phyloP scores from a whole-genome alignment of 2,888 invertebrate species.

The Metalampra italica region DNA sequence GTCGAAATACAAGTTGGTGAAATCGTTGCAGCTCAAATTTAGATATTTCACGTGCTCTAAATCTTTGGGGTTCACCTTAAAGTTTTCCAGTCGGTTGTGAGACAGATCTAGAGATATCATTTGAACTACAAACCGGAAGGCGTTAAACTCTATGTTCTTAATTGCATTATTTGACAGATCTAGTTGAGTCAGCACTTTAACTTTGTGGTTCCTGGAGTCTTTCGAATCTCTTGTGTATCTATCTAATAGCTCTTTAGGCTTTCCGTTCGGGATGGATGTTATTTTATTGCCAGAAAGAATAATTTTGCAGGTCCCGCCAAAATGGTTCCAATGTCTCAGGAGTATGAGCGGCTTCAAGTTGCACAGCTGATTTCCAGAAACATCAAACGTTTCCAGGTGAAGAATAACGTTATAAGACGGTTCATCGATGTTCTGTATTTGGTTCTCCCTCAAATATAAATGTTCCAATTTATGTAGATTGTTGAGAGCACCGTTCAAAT shows the following conservation, averaged over 20 bases:
- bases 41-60: slow-evolving; percentile 44
- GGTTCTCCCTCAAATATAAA: slow-evolving; percentile 50
- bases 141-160: slow-evolving; percentile 47
- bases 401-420: slow-evolving; percentile 51
- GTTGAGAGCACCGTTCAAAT: slow-evolving; percentile 63
- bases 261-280: slow-evolving; percentile 44
- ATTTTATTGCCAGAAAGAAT: slow-evolving; percentile 54
- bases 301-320: slow-evolving; percentile 50
- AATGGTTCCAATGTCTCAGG: slow-evolving; percentile 58
- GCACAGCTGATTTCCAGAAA: slow-evolving; percentile 53
- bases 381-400: slow-evolving; percentile 62
- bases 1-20: slow-evolving; percentile 40
- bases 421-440: slow-evolving; percentile 48
- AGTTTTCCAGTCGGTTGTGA: slow-evolving; percentile 43
- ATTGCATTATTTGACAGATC: slow-evolving; percentile 60
- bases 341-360: slow-evolving; percentile 47
- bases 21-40: slow-evolving; percentile 54
- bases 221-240: slow-evolving; percentile 25
- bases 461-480: slow-evolving; percentile 49
- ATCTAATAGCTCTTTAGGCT: slow-evolving; percentile 28
- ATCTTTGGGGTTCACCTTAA: slow-evolving; percentile 46
- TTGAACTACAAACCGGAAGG: slow-evolving; percentile 49
- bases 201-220: slow-evolving; percentile 22
- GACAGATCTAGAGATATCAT: slow-evolving; percentile 53
- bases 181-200: slow-evolving; percentile 48